A percentile compares a stretch with the other conserved stretches of the same genome.
These are phyloP conservation scores for Cistogaster globosa DNA, from an alignment of 2,888 invertebrate genomes.

Conservation along the genomic window DNA sequence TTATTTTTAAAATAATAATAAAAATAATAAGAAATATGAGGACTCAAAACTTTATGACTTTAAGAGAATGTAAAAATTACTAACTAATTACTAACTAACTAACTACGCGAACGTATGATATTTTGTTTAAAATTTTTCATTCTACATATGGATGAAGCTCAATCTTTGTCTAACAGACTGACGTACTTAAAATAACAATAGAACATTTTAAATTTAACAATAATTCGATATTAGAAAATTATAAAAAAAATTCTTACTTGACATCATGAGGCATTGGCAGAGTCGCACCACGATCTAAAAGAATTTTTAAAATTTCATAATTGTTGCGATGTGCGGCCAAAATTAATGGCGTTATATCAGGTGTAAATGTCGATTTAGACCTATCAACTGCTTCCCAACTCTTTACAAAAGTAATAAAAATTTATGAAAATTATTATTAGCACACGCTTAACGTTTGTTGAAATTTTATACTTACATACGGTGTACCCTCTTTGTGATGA, in stretches of 20 bases:
- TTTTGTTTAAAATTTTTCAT: too few species aligned
- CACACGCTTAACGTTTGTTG: not conserved
- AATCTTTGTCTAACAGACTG: too few species aligned
- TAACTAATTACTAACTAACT: too few species aligned
- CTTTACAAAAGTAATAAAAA: constrained; percentile 92
- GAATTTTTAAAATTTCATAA: constrained; percentile 97
- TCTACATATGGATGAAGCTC: too few species aligned
- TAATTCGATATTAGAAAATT: not conserved
- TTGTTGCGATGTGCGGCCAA: constrained; percentile 98
- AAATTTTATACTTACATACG: constrained; percentile 87
- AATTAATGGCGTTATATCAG: constrained; percentile 97
- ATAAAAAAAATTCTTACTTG: constrained; percentile 85
- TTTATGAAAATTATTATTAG: not conserved
- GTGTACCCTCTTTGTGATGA: constrained; percentile 89
- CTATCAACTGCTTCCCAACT: constrained; percentile 94
- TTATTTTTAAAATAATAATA: too few species aligned
- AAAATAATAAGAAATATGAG: too few species aligned
- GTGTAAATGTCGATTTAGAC: constrained; percentile 93
- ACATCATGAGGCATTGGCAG: constrained; percentile 96
- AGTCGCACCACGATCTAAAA: constrained; percentile 95
- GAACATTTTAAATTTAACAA: too few species aligned
- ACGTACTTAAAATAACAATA: too few species aligned
- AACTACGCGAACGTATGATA: too few species aligned
- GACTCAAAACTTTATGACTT: too few species aligned
- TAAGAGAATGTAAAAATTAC: too few species aligned